These are phyloP conservation scores for Trachelus stipa DNA, from an alignment of 2,888 invertebrate genomes.

Conservation along the genomic window DNA sequence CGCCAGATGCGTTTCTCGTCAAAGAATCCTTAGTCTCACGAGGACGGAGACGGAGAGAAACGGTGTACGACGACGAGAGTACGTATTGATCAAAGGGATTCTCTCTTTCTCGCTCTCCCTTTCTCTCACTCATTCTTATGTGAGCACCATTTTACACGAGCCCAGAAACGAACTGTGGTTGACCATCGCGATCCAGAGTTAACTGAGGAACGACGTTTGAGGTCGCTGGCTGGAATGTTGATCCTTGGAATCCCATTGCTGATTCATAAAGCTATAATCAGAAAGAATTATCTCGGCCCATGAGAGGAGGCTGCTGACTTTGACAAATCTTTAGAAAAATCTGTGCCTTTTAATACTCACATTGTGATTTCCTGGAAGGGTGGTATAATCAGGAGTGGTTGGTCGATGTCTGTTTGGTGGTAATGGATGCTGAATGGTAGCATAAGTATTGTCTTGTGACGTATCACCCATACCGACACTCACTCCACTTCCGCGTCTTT, in stretches of 20 bases:
- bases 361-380: constrained; percentile 70
- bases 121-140: constrained; percentile 1
- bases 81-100: constrained; percentile 42
- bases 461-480: constrained; percentile 64
- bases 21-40: not conserved
- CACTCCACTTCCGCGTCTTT: constrained; percentile 68
- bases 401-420: constrained; percentile 63
- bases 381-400: constrained; percentile 66
- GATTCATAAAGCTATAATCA: constrained; percentile 72
- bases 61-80: constrained; percentile 47
- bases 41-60: constrained; percentile 41
- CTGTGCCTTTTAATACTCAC: constrained; percentile 56
- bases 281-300: constrained; percentile 22
- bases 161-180: constrained; percentile 73
- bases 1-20: constrained; percentile 36
- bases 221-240: constrained; percentile 66
- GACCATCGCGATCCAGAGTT: constrained; percentile 70
- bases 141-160: constrained; percentile 66
- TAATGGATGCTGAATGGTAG: constrained; percentile 79
- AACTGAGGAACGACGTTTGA: constrained; percentile 65
- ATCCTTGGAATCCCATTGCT: constrained; percentile 73
- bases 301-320: not conserved
- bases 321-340: constrained; percentile 12
- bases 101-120: not conserved
- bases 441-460: constrained; percentile 79